Conservation (phyloP, 2,797 vertebrate species). For the Pachyuromys duprasi region DNA sequence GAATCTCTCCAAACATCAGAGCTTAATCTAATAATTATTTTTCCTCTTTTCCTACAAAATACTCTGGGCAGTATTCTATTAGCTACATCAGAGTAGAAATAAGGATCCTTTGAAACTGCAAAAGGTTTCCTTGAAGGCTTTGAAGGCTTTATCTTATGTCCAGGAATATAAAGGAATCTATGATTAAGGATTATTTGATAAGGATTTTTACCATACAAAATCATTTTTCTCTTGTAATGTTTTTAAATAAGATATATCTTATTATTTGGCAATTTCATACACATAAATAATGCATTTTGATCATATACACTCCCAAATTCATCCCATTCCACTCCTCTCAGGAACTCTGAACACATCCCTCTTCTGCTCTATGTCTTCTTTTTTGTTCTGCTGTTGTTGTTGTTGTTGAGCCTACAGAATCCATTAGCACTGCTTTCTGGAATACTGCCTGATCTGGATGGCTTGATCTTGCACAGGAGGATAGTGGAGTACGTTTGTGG, state of each 20-base stretch:
- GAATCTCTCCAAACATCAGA: constrained; percentile 25
- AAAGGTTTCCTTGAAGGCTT: constrained; percentile 4
- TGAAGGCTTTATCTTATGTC: constrained; percentile 33
- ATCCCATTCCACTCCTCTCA: neutral
- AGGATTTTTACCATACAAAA: neutral
- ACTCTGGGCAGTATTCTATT: neutral
- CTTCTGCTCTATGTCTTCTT: neutral
- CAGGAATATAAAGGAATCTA: constrained; percentile 25
- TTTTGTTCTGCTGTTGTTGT: neutral
- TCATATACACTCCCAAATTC: neutral
- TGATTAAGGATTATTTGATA: constrained; percentile 9
- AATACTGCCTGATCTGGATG: neutral
- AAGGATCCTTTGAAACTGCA: neutral
- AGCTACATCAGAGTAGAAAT: neutral
- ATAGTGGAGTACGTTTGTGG: neutral
- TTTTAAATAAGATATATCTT: neutral
- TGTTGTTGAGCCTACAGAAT: neutral
- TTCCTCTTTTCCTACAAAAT: constrained; percentile 51
- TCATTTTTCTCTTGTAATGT: neutral
- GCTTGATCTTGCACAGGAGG: neutral
- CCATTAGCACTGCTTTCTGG: neutral
- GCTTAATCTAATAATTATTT: neutral
- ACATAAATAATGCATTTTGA: neutral
- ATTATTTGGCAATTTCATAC: neutral
- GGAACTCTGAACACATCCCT: neutral